These are phyloP conservation scores for Chaenocephalus aceratus DNA, from an alignment of 2,113 vertebrate genomes.

Conservation along the genomic window DNA sequence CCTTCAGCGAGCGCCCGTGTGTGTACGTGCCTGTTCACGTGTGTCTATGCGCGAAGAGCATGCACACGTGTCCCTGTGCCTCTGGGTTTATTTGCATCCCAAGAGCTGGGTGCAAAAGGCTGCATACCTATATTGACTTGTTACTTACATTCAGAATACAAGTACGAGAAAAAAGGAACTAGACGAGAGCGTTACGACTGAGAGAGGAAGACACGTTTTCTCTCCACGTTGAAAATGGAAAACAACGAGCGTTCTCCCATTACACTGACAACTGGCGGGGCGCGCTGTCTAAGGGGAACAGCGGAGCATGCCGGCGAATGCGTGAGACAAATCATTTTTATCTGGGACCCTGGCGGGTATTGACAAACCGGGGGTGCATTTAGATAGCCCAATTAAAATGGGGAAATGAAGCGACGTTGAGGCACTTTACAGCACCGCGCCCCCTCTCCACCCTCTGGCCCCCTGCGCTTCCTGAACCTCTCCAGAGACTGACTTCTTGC, in stretches of 20 bases:
- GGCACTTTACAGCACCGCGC: conserved; percentile 67
- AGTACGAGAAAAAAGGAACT: background rate
- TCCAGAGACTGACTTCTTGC: conserved; percentile 56
- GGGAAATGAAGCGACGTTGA: conserved; percentile 82
- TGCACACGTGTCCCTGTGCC: conserved; percentile 50
- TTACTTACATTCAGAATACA: background rate
- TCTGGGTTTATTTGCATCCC: background rate
- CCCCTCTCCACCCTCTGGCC: conserved; percentile 63
- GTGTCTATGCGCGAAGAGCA: conserved; percentile 10
- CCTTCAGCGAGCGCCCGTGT: conserved; percentile 64
- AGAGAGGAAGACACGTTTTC: conserved; percentile 28
- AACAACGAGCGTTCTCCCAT: conserved; percentile 69
- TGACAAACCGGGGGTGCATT: conserved; percentile 86
- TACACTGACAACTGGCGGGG: conserved; percentile 70
- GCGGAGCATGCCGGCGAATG: conserved; percentile 80
- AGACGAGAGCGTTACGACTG: background rate
- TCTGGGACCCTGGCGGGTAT: conserved; percentile 82
- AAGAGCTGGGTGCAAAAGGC: conserved; percentile 1
- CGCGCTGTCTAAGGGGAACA: conserved; percentile 67
- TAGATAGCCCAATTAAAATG: conserved; percentile 87
- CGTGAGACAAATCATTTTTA: conserved; percentile 85
- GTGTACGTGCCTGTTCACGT: conserved; percentile 42
- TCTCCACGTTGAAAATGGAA: conserved; percentile 65
- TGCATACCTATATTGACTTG: conserved; percentile 23
- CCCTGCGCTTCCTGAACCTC: conserved; percentile 49